phyloP scores from a whole-genome alignment of 2,113 vertebrate genomes.

The Mesocricetus auratus region DNA sequence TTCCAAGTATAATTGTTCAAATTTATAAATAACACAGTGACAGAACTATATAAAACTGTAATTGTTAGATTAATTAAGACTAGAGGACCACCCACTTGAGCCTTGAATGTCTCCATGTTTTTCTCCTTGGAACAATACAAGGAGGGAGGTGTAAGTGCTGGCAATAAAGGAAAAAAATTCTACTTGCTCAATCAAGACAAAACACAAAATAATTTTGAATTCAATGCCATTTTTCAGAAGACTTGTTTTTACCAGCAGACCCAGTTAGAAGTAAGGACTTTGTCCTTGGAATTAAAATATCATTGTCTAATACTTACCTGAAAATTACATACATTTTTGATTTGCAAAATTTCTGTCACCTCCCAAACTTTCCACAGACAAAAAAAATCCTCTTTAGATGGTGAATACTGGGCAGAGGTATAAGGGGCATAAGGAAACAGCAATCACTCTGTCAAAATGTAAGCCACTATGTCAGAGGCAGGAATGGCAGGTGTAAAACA shows the following conservation, averaged over 20 bases:
- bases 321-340: constrained; percentile 16
- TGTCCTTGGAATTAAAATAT: constrained; percentile 25
- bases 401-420: neutral
- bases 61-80: constrained; percentile 9
- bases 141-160: fast-evolving
- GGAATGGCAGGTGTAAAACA: neutral
- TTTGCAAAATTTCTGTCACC: neutral
- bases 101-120: neutral
- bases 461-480: neutral
- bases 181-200: constrained; percentile 25
- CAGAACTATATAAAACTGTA: constrained; percentile 36
- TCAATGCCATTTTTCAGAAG: neutral
- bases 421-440: neutral
- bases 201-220: neutral
- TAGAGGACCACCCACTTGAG: neutral
- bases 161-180: neutral
- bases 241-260: neutral
- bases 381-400: neutral
- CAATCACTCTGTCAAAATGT: neutral
- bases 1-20: constrained; percentile 42
- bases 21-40: constrained; percentile 46
- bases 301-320: neutral
- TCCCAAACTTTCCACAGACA: neutral
- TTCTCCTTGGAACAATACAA: neutral
- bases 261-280: constrained; percentile 18